Base-by-base conservation (phyloP, 1,140 invertebrate genomes). In the Phthorimaea operculella region DNA sequence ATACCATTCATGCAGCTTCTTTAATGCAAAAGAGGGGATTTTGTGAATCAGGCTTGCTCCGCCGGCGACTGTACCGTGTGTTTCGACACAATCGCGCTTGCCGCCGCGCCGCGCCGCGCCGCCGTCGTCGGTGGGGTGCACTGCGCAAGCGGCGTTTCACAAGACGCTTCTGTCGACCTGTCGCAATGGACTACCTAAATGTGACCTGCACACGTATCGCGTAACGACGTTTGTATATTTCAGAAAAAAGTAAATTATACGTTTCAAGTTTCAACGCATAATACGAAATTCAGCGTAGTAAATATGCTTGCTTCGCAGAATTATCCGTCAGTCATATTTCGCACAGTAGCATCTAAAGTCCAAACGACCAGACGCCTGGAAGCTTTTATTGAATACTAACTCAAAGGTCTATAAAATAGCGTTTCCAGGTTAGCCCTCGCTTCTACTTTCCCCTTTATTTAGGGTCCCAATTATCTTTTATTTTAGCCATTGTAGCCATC, bases 171-270 rank as follows among this genome's bases (percentile, higher is more conserved):
- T 72, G 66, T 77, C 76, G 76, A 76, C 77, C 78, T 84, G 81
- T 82, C 81, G 81, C 81, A 84, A 84, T 57, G 73, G 66, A 73
- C 76, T 79, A 84, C 78, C 81, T 76, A 83, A 84, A 83, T 84
- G 81, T 84, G 81, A 82, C 79, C 79, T 74, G 74, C 74, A 81
- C 81, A 82, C 79, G 77, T 84, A 82, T 83, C 77, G 70, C 66
- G 66, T 81, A 79, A 55, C 60, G 10, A 28, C 21, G 2, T 28
- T 28, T 28, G 21, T 28, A 6, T 6, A 4, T 2, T 28, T 28
- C 6, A 2, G 2, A 28, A 28, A 28, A 28, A 28, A 28, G 21
- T 4, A 28, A 28, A 28, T 28, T 28, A 28, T 28, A 28, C 2
- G 21, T n/a, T n/a, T n/a, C n/a, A n/a, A n/a, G n/a, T n/a, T n/a